Conservation (phyloP, 2,797 vertebrate genomes). For the Hippocampus kuda region DNA sequence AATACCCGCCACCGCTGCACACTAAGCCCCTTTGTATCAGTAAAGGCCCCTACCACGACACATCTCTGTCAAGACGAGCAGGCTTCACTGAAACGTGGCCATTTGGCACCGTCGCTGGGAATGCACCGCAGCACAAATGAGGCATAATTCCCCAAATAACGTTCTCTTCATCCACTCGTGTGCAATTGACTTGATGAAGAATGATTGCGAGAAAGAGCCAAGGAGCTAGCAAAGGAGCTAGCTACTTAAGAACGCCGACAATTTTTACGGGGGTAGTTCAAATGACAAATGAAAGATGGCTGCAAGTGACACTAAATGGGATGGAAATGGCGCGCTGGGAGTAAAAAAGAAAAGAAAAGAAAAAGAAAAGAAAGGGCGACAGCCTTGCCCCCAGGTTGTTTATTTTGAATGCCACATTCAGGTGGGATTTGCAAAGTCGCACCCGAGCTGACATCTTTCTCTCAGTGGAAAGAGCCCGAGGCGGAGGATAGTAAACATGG, state of each 20-base stretch:
- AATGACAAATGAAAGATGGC: conserved; percentile 46
- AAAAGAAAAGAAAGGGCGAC: conserved; percentile 47
- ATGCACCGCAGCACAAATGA: conserved; percentile 64
- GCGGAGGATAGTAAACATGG: conserved; percentile 67
- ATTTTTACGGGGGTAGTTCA: conserved; percentile 41
- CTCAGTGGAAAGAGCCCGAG: conserved; percentile 65
- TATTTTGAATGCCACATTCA: conserved; percentile 67
- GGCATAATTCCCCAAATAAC: conserved; percentile 66
- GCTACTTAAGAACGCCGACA: conserved; percentile 13
- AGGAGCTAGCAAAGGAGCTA: not conserved
- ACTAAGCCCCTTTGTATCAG: conserved; percentile 55
- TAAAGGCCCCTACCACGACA: conserved; percentile 52
- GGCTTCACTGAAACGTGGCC: conserved; percentile 59
- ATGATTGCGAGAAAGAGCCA: conserved; percentile 17
- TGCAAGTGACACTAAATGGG: conserved; percentile 29
- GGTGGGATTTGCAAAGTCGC: conserved; percentile 65
- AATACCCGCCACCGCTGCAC: conserved; percentile 63
- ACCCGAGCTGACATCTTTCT: conserved; percentile 57
- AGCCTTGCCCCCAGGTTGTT: conserved; percentile 65
- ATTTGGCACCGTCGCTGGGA: conserved; percentile 49
- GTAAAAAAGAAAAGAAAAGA: not conserved
- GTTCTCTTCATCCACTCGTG: conserved; percentile 52
- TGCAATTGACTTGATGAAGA: conserved; percentile 47
- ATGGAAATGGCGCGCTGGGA: conserved; percentile 39
- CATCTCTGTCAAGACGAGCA: conserved; percentile 62